Base-by-base conservation (phyloP, 1,140 invertebrate species). In the Parasteatoda tepidariorum region DNA sequence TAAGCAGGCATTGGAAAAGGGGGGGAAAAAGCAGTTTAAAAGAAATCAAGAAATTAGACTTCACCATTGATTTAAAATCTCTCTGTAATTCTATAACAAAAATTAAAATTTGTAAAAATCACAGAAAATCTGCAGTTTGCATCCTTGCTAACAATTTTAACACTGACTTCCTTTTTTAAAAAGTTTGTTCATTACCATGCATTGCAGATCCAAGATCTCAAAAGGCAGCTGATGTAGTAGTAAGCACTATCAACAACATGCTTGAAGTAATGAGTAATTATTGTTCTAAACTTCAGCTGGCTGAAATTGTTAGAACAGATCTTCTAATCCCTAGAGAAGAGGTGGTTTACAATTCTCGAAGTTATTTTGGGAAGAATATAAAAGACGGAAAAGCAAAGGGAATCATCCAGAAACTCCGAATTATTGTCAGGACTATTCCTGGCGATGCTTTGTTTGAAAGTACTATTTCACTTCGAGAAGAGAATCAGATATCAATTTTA, bases 391-490 rank as follows among this genome's bases (percentile, higher is more conserved):
- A 13, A 18, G 76, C 71, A 0, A 70, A 26, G 26, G 76, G 76
- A 15, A 81, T 81, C 41, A 55, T 81, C n/a, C 34, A 18, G 0
- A 70, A 70, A 59, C 30, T 81, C 1, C 55, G 48, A 41, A 30
- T 94, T 11, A 92, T 91, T 0, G 85, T 95, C 34, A 89, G 91
- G 57, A 93, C 93, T 0, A 86, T 88, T 54, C 95, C 95, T 0
- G 92, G 94, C 3, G 88, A 91, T 24, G 94, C 91, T 0, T 88
- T 94, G n/a, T 95, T 95, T 86, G 94, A 96, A 88, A 93, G 92
- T 0, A 94, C 94, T 0, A 88, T 95, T 15, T 28, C 28, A 18
- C 59, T 62, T 13, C 0, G 89, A 92, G 28, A 85, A 61, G 34
- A 70, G 30, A 33, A 54, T 2, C 89, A 55, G 78, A 89, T 81